A percentile compares a stretch with the other conserved stretches of the same genome.
Evolutionary conservation across 1,140 invertebrate species (phyloP).

Genomic region (Eueides isabella): DNA sequence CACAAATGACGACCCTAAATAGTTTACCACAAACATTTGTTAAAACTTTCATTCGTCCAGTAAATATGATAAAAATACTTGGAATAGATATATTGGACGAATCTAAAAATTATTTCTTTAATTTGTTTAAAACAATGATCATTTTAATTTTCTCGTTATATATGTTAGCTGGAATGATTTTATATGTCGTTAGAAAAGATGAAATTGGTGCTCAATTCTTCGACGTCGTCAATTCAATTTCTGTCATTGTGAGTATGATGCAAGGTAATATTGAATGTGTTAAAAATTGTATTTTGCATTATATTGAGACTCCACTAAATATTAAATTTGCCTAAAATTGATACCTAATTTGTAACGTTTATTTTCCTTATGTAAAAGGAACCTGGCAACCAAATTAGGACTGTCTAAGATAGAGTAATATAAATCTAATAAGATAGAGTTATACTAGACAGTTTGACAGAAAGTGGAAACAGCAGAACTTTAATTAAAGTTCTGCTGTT

Average conservation of each 20-base stretch:
- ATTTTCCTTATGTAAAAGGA: no score
- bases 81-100: slow-evolving; percentile 47
- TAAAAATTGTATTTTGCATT: no score
- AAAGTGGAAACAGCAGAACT: no score
- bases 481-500: no score
- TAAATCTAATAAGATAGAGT: no score
- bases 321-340: no score
- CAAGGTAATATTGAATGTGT: slow-evolving; percentile 39
- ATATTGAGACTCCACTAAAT: no score
- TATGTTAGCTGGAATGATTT: slow-evolving; percentile 34
- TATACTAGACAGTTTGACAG: no score
- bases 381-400: no score
- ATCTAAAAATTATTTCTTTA: slow-evolving; percentile 14
- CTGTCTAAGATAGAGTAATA: no score
- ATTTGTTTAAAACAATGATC: background rate
- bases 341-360: no score
- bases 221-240: slow-evolving; percentile 40
- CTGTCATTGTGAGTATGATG: slow-evolving; percentile 35
- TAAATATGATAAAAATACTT: slow-evolving; percentile 38
- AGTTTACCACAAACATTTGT: slow-evolving; percentile 38
- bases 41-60: slow-evolving; percentile 40
- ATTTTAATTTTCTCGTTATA: background rate
- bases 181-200: slow-evolving; percentile 38
- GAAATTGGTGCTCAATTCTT: slow-evolving; percentile 42
- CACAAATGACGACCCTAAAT: slow-evolving; percentile 21